Conservation (phyloP, 2,888 invertebrate genomes). For the Drosophila greeni region DNA sequence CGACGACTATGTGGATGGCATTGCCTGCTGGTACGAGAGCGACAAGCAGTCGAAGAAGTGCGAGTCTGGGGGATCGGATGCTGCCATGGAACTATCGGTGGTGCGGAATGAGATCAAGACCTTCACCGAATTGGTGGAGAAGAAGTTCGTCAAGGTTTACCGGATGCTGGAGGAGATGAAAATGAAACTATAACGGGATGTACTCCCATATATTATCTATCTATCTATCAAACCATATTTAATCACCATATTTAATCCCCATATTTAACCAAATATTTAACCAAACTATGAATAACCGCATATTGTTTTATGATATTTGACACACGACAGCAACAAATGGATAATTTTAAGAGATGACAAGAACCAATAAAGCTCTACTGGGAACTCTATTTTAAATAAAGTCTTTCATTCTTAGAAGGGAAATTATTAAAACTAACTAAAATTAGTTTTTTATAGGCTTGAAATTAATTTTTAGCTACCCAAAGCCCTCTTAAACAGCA, state of each 20-base stretch:
- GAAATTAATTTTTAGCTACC: neutral
- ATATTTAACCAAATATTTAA: constrained; percentile 30
- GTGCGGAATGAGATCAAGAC: constrained; percentile 76
- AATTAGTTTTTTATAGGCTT: neutral
- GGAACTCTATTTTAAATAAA: constrained; percentile 34
- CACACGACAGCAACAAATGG: constrained; percentile 57
- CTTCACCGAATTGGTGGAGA: constrained; percentile 75
- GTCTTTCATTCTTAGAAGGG: neutral
- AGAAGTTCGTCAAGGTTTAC: constrained; percentile 75
- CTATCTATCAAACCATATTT: constrained; percentile 15
- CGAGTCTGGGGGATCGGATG: constrained; percentile 63
- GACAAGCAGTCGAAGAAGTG: constrained; percentile 71
- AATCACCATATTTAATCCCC: constrained; percentile 24
- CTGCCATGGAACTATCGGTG: constrained; percentile 75
- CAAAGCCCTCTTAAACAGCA: neutral
- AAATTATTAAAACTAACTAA: neutral
- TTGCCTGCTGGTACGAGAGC: constrained; percentile 77
- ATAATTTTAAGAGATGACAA: constrained; percentile 46
- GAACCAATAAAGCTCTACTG: constrained; percentile 54
- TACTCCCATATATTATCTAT: neutral
- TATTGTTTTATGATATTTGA: constrained; percentile 44
- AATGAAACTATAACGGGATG: constrained; percentile 51
- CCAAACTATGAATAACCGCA: constrained; percentile 42
- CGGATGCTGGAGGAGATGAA: constrained; percentile 77
- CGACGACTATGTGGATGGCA: constrained; percentile 77